Evolutionary conservation across 2,888 invertebrate species (phyloP), one percentile per base, ranked within the genome.

Genomic region (Cephonodes hylas): DNA sequence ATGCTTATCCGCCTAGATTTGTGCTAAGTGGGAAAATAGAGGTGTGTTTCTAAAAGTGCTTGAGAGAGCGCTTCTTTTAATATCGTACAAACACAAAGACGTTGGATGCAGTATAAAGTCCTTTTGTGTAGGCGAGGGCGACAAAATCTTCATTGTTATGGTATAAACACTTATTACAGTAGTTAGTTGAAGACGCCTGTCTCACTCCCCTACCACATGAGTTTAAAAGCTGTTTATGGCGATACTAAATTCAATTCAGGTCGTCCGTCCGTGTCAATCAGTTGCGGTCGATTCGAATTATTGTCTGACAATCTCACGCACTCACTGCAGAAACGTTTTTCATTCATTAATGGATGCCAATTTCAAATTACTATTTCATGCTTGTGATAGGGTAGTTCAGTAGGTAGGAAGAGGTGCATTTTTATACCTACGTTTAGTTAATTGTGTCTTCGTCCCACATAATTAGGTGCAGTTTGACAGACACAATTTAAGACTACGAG

Each of bases 81-180:
- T 53, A 27, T 53, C 18, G 27, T 53, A 31, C 53, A 53, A 18
- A 31, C 18, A 53, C 53, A 53, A 31, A 53, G 53, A 31, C 53
- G 53, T 31, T 48, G 48, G 25, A 25, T 15, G 48, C 15, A 23
- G 42, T 58, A 23, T 42, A 58, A 58, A 42, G 7, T 58, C 58
- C 25, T 58, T 56, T 42, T 42, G 42, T 42, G 25, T 22, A 58
- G 15, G 42, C 25, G 38, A 15, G 42, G 42, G 58, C 38, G 58
- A 53, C 53, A 53, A 53, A 53, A 53, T 53, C 18, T 53, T 53
- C 18, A 53, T 53, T 53, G 53, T 53, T 60, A 56, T 45, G 25
- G 31, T 31, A 46, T 46, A 45, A 34, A 23, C 15, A 42, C 42
- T 58, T 58, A 42, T 42, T 58, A 15, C 23, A 58, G 42, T 25